phyloP scores from a whole-genome alignment of 2,113 vertebrate species.

The Rattus norvegicus region GRCr8 NC_086019.1:27451501-27452000 shows the following conservation, averaged over 20 bases:
- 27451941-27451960: not conserved
- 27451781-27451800: too few relatives aligned
- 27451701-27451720: not conserved
- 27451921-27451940: not conserved
- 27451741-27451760: not conserved
- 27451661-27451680: not conserved
- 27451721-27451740: not conserved
- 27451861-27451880: constrained; percentile 28
- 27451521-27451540: not conserved
- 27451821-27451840: not conserved
- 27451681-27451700: not conserved
- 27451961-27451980: not conserved
- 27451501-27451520: not conserved
- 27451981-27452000: too few relatives aligned
- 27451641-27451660: not conserved
- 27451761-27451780: not conserved
- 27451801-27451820: not conserved
- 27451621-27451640: constrained; percentile 10
- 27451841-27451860: not conserved
- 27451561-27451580: not conserved
- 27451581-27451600: not conserved
- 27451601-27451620: not conserved
- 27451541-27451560: not conserved
- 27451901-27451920: not conserved
- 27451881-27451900: not conserved